Percentiles rank a stretch among this genome's conserved stretches.
phyloP scores from a whole-genome alignment of 2,888 invertebrate species.

The Caenorhabditis panamensis region DNA sequence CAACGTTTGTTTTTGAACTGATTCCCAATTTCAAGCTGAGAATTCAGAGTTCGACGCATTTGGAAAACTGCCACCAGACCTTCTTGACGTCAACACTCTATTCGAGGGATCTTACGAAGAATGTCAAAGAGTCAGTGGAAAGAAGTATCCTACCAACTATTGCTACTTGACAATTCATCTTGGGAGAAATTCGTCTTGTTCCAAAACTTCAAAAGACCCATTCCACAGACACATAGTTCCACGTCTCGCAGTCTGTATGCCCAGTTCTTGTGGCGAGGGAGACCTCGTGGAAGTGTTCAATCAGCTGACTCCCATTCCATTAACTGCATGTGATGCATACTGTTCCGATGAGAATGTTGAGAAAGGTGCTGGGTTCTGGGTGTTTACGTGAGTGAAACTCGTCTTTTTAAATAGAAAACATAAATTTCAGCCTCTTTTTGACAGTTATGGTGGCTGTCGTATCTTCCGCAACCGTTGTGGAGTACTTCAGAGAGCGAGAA shows the following conservation, averaged over 20 bases:
- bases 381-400: constrained; percentile 41
- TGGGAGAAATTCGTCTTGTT: constrained; percentile 13
- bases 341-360: constrained; percentile 26
- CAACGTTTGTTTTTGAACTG: constrained; percentile 39
- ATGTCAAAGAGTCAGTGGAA: constrained; percentile 44
- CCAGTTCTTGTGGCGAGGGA: constrained; percentile 26
- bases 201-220: background rate
- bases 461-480: constrained; percentile 23
- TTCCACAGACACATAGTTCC: constrained; percentile 19
- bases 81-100: constrained; percentile 45
- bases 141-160: constrained; percentile 47
- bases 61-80: constrained; percentile 48
- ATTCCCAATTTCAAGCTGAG: background rate
- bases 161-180: constrained; percentile 37
- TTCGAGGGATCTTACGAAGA: constrained; percentile 49
- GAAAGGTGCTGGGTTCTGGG: constrained; percentile 38
- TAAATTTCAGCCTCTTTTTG: constrained; percentile 40
- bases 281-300: constrained; percentile 49
- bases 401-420: background rate
- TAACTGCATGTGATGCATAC: constrained; percentile 42
- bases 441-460: constrained; percentile 36
- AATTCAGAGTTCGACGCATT: constrained; percentile 59
- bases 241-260: constrained; percentile 41
- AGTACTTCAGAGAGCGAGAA: constrained; percentile 38
- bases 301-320: constrained; percentile 12